These are phyloP conservation scores for Physocephala rufipes DNA, from an alignment of 2,888 invertebrate genomes.

Conservation along the genomic window DNA sequence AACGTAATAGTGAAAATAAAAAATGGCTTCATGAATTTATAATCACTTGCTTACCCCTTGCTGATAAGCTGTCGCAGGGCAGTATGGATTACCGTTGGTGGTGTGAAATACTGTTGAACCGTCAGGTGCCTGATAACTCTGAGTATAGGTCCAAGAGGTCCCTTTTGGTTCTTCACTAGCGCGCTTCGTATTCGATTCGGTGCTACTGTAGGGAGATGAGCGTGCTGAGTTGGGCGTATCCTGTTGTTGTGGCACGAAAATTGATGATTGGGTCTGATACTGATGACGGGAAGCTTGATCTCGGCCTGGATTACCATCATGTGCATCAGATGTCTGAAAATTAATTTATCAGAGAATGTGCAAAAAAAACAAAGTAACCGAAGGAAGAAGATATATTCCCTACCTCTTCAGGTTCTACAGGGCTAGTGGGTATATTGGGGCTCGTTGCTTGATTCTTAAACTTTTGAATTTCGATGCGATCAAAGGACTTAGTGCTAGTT, in stretches of 20 bases:
- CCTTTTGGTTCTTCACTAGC: constrained; percentile 38
- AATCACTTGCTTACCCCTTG: constrained; percentile 61
- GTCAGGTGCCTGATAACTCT: constrained; percentile 62
- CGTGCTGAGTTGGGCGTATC: constrained; percentile 61
- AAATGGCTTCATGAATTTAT: neutral
- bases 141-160: constrained; percentile 61
- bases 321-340: constrained; percentile 1
- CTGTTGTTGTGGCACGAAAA: constrained; percentile 45
- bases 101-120: constrained; percentile 63
- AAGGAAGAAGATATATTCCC: too few relatives aligned
- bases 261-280: constrained; percentile 50
- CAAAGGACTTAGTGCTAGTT: constrained; percentile 60
- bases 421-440: constrained; percentile 62
- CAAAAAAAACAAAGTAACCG: too few relatives aligned
- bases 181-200: constrained; percentile 43
- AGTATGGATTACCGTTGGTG: constrained; percentile 59
- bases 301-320: constrained; percentile 16
- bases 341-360: too few relatives aligned
- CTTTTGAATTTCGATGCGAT: constrained; percentile 64
- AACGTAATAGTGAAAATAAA: neutral
- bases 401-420: constrained; percentile 49
- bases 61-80: constrained; percentile 65
- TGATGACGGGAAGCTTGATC: constrained; percentile 36
- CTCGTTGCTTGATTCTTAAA: constrained; percentile 66
- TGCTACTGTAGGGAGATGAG: constrained; percentile 60